Conservation (phyloP, 2,797 vertebrate species). For the Hydrolagus colliei region DNA sequence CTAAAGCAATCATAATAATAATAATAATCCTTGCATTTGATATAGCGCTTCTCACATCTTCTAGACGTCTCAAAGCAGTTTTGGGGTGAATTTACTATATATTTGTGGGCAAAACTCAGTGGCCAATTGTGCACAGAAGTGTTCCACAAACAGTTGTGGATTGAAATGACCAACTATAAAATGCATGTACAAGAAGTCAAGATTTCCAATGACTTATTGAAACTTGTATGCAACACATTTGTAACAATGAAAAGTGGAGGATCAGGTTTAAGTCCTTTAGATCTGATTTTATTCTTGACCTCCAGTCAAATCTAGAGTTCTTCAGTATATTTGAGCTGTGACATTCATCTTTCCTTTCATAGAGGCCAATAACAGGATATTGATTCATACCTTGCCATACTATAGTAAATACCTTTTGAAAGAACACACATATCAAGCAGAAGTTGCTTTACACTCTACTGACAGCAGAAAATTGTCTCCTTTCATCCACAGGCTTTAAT, state of each 20-base stretch:
- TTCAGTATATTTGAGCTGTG: constrained; percentile 27
- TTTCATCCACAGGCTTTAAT: constrained; percentile 28
- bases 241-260: not conserved
- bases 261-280: constrained; percentile 29
- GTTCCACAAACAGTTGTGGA: too few species aligned
- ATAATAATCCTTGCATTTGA: too few species aligned
- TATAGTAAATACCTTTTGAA: constrained; percentile 34
- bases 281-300: constrained; percentile 35
- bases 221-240: constrained; percentile 4
- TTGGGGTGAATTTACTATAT: too few species aligned
- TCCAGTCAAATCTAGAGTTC: constrained; percentile 25
- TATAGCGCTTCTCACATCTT: too few species aligned
- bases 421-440: constrained; percentile 34
- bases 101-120: too few species aligned
- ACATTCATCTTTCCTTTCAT: constrained; percentile 35
- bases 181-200: not conserved
- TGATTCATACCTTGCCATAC: constrained; percentile 24
- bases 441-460: constrained; percentile 24
- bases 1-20: not conserved
- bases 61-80: too few species aligned
- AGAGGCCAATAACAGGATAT: constrained; percentile 34
- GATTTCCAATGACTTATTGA: not conserved
- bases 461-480: constrained; percentile 32
- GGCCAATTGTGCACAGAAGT: too few species aligned
- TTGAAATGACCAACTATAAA: too few species aligned